Conservation (phyloP, 2,797 vertebrate species). For the Decapterus maruadsi region DNA sequence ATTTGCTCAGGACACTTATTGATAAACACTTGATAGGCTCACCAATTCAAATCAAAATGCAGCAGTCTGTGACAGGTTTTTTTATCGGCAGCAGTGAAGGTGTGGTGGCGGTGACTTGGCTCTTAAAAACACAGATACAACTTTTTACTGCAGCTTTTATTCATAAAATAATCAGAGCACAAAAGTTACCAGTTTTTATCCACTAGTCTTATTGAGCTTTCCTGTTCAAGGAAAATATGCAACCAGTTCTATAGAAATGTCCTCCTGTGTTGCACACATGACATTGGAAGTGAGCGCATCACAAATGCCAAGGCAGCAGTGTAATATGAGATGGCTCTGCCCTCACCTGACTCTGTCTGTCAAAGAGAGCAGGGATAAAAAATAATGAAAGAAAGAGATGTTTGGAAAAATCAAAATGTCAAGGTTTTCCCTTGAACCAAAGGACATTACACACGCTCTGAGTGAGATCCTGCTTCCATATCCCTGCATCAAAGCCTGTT, state of each 20-base stretch:
- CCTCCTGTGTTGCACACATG: not conserved
- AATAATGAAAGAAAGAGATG: not conserved
- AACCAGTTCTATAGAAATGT: slow-evolving; percentile 14
- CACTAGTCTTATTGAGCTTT: not conserved
- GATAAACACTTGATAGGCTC: too few relatives aligned
- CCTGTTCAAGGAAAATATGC: not conserved
- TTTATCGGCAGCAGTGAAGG: too few relatives aligned
- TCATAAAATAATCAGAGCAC: too few relatives aligned
- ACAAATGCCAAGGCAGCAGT: slow-evolving; percentile 47
- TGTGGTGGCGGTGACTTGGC: too few relatives aligned
- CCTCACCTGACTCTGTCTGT: slow-evolving; percentile 7
- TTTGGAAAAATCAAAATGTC: slow-evolving; percentile 37
- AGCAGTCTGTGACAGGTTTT: too few relatives aligned
- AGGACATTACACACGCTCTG: too few relatives aligned
- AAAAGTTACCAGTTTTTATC: too few relatives aligned
- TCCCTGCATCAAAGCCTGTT: not conserved
- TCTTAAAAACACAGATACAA: too few relatives aligned
- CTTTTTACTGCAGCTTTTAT: too few relatives aligned
- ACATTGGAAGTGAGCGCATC: not conserved
- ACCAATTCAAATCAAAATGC: too few relatives aligned
- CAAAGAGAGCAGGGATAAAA: slow-evolving; percentile 3
- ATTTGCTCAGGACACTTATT: too few relatives aligned
- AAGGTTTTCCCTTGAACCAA: not conserved
- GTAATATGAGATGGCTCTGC: slow-evolving; percentile 33
- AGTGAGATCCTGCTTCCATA: too few relatives aligned